These are phyloP conservation scores for Temnopleurus reevesii DNA, from an alignment of 53 echinoderm and acorn worm species.

Conservation along the genomic window DNA sequence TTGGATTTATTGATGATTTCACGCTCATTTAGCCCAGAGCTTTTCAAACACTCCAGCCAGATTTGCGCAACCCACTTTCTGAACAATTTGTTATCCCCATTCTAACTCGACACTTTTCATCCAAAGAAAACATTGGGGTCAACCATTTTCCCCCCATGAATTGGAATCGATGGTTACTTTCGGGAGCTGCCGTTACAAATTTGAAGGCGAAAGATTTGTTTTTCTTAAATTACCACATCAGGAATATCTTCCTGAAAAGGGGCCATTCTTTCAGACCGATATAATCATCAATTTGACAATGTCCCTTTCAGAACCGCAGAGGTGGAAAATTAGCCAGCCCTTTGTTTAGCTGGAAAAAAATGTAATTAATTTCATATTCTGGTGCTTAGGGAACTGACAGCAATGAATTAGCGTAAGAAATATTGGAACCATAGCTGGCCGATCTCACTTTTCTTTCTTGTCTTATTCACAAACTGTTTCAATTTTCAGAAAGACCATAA, in stretches of 20 bases:
- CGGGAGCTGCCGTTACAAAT: neutral
- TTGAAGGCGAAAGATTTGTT: neutral
- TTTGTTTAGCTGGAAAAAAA: neutral
- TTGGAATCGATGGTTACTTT: neutral
- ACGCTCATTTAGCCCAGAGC: constrained; percentile 36
- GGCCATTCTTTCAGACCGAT: neutral
- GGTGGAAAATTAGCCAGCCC: constrained; percentile 22
- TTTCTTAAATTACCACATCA: constrained; percentile 8
- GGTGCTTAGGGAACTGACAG: neutral
- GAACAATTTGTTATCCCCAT: neutral
- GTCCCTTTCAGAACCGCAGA: neutral
- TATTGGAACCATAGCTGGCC: neutral
- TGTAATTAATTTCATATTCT: constrained; percentile 4
- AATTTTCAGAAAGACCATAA: neutral
- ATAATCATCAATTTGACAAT: neutral
- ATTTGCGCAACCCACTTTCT: constrained; percentile 18
- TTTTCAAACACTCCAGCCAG: constrained; percentile 16
- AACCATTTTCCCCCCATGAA: neutral
- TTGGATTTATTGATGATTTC: constrained; percentile 27
- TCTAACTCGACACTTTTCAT: constrained; percentile 6
- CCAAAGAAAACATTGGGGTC: constrained; percentile 25
- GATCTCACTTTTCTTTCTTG: neutral
- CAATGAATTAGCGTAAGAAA: neutral
- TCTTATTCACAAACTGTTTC: neutral
- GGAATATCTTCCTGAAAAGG: neutral